Percentiles rank a stretch among this genome's conserved stretches.
Conservation (phyloP, 2,888 invertebrate genomes). For the Petrophora chlorosata region DNA sequence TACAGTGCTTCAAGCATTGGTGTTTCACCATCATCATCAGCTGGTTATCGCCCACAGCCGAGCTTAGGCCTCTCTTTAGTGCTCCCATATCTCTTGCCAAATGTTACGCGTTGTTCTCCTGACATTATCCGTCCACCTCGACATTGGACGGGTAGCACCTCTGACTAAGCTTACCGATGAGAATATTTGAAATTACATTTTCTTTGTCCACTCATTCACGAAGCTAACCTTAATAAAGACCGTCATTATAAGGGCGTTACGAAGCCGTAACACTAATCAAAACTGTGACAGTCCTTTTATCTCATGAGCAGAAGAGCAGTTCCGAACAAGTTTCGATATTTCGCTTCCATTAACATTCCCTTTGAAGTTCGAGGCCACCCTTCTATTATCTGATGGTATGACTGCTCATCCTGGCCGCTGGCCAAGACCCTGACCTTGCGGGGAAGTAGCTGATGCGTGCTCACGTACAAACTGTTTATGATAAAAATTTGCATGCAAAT, state of each 20-base stretch:
- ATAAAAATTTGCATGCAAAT: constrained; percentile 70
- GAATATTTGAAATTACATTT: too few relatives aligned
- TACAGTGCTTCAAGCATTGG: too few relatives aligned
- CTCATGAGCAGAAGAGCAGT: constrained; percentile 3
- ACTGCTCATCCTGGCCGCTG: constrained; percentile 57
- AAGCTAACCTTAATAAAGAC: too few relatives aligned
- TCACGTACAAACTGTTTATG: constrained; percentile 62
- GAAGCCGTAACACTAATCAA: constrained; percentile 18
- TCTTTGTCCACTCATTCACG: too few relatives aligned
- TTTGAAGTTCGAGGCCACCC: constrained; percentile 44
- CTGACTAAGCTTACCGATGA: too few relatives aligned
- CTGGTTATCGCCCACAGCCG: too few relatives aligned
- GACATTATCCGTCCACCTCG: too few relatives aligned
- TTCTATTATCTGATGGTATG: constrained; percentile 51
- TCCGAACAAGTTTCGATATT: constrained; percentile 15
- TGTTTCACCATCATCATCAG: too few relatives aligned
- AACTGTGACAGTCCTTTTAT: constrained; percentile 20
- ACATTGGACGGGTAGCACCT: too few relatives aligned
- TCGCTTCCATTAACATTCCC: constrained; percentile 12
- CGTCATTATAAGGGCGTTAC: neutral
- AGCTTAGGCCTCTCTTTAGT: too few relatives aligned
- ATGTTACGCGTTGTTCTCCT: too few relatives aligned
- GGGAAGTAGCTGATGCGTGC: constrained; percentile 58
- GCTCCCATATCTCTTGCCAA: too few relatives aligned
- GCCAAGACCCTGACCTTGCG: constrained; percentile 70